Evolutionary conservation across 2,113 vertebrate species (phyloP), one percentile per base, ranked within the genome.

Genomic region (Mus pahari): DNA sequence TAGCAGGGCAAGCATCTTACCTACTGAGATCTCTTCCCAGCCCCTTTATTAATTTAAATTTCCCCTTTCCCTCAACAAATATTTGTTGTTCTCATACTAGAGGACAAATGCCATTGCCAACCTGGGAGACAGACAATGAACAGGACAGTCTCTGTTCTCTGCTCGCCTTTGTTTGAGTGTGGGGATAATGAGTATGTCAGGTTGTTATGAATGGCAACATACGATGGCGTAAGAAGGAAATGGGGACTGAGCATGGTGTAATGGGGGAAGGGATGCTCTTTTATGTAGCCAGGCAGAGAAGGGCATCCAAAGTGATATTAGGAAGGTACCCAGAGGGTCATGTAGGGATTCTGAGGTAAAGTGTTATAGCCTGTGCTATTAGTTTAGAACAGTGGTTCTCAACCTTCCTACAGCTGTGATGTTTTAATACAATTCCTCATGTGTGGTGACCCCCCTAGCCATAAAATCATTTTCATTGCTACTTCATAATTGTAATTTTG

Each of bases 41-140:
- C 28, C 42, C 28, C 62, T 36, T 36, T 36, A 70, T 8, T 87
- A 53, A 58, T 58, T 87, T 94, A 87, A 74, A 58, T 70, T 92
- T 94, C 78, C 48, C 19, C 88, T 88, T 53, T 33, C 83, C 75
- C 14, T 39, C 22, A 90, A 36, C 39, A 68, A 90, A 82, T 94
- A 90, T 83, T 94, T 71, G 39, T 16, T 73, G 64, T 71, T 22
- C 48, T 39, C n/a, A n/a, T 55, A 28, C 50, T n/a, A 36, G 33
- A 64, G 42, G n/a, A 77, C 17, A 94, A 62, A 90, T 11, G 33
- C 68, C 50, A 26, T 68, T 79, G 5, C 60, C 36, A 28, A n/a
- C 17, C 71, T 95, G 45, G 26, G 86, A 82, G 12, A 53, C 60
- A 53, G 0, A 78, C 86, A 50, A 13, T 39, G 14, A 60, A 89